A percentile compares a stretch with the other conserved stretches of the same genome.
These are phyloP conservation scores for Ennomos quercinarius DNA, from an alignment of 2,888 invertebrate genomes.

Conservation along the genomic window DNA sequence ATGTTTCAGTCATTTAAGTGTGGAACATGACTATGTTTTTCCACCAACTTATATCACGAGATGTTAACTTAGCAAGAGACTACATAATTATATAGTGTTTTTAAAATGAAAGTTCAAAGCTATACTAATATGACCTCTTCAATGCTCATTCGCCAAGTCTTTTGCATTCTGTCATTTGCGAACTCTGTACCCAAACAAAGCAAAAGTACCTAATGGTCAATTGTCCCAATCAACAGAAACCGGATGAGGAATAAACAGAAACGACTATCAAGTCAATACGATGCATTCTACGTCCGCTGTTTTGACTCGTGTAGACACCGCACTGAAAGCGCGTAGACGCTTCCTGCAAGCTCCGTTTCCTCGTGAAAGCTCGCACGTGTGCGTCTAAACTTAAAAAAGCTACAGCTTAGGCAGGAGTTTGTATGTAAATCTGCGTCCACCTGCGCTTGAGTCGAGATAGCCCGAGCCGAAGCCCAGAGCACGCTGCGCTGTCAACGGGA, in stretches of 20 bases:
- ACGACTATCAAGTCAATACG: conserved; percentile 19
- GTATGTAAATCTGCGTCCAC: conserved; percentile 51
- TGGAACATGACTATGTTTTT: too few relatives aligned
- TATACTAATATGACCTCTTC: too few relatives aligned
- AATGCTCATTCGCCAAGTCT: too few relatives aligned
- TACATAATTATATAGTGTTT: too few relatives aligned
- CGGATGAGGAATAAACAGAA: conserved; percentile 40
- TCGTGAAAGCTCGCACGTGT: conserved; percentile 79
- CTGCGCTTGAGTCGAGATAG: conserved; percentile 67
- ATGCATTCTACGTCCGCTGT: conserved; percentile 47
- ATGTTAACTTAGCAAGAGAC: too few relatives aligned
- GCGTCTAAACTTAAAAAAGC: conserved; percentile 42
- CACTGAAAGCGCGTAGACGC: conserved; percentile 38
- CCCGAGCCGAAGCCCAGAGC: conserved; percentile 59
- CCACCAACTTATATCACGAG: too few relatives aligned
- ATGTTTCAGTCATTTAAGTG: too few relatives aligned
- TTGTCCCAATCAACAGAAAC: conserved; percentile 37
- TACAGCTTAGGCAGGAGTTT: conserved; percentile 39
- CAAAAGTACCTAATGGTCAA: conserved; percentile 13
- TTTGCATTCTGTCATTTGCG: not conserved
- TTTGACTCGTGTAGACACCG: conserved; percentile 51
- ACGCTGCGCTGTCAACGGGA: conserved; percentile 74
- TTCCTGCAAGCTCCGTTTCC: conserved; percentile 67
- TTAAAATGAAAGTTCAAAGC: too few relatives aligned
- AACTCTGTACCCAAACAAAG: conserved; percentile 18